These are phyloP conservation scores for Julus scanicus DNA, from an alignment of 2,888 invertebrate genomes.

Conservation along the genomic window DNA sequence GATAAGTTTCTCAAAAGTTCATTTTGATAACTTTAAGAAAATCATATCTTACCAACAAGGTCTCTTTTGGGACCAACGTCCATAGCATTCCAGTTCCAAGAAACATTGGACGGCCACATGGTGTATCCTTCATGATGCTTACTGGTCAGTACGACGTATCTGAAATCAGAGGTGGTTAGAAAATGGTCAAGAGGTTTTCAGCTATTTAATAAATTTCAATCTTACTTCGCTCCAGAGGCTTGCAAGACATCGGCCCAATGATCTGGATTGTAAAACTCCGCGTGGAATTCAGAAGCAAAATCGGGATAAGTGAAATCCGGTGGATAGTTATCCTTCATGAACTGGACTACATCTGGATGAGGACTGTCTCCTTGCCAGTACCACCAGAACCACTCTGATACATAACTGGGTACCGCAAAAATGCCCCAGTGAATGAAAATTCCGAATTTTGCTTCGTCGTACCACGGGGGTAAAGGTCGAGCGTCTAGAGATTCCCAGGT, in stretches of 20 bases:
- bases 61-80: slow-evolving; percentile 83
- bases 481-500: slow-evolving; percentile 87
- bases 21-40: background rate
- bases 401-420: slow-evolving; percentile 87
- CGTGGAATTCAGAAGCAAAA: slow-evolving; percentile 76
- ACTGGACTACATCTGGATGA: slow-evolving; percentile 35
- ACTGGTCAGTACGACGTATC: slow-evolving; percentile 84
- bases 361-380: slow-evolving; percentile 74
- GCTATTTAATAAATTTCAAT: background rate
- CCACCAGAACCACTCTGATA: slow-evolving; percentile 92
- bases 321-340: slow-evolving; percentile 57
- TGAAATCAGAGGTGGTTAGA: slow-evolving; percentile 63
- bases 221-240: slow-evolving; percentile 86
- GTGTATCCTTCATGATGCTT: slow-evolving; percentile 91
- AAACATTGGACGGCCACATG: slow-evolving; percentile 82
- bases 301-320: slow-evolving; percentile 58
- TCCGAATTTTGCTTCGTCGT: slow-evolving; percentile 88
- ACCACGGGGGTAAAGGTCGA: slow-evolving; percentile 87
- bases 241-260: slow-evolving; percentile 86
- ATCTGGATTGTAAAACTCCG: slow-evolving; percentile 86
- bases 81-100: slow-evolving; percentile 86
- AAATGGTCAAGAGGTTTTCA: background rate
- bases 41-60: slow-evolving; percentile 72
- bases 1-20: background rate
- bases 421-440: slow-evolving; percentile 96